Evolutionary conservation across 2,888 invertebrate genomes (phyloP).

Genomic region (Galerucella nymphaeae): DNA sequence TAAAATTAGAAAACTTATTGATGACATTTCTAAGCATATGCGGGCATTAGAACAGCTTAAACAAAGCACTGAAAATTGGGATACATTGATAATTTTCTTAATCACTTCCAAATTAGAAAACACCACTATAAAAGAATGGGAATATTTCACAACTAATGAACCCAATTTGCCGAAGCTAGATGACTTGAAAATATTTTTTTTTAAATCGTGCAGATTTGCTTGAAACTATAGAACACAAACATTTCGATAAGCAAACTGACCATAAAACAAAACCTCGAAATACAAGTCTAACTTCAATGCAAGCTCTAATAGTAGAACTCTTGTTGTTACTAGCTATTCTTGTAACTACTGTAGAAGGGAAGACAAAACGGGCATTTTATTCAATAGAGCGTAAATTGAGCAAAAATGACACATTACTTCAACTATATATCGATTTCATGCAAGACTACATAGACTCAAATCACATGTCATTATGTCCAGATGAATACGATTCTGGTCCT

Average conservation of each 20-base stretch:
- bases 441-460: neutral
- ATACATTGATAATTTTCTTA: slow-evolving; percentile 20
- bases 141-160: neutral
- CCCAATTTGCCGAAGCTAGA: slow-evolving; percentile 6
- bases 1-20: slow-evolving; percentile 15
- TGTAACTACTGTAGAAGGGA: slow-evolving; percentile 17
- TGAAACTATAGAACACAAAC: slow-evolving; percentile 14
- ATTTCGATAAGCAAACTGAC: neutral
- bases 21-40: slow-evolving; percentile 16
- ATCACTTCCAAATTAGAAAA: slow-evolving; percentile 24
- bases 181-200: slow-evolving; percentile 17
- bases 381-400: neutral
- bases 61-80: slow-evolving; percentile 26
- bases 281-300: no score
- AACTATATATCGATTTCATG: neutral
- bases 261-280: neutral
- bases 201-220: slow-evolving; percentile 17
- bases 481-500: neutral
- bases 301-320: neutral
- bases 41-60: slow-evolving; percentile 21
- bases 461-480: neutral
- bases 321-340: slow-evolving; percentile 9
- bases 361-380: neutral
- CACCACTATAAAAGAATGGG: slow-evolving; percentile 22
- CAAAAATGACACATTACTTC: neutral